Percentiles rank a stretch among this genome's conserved stretches.
Evolutionary conservation across 2,113 vertebrate species (phyloP).

Genomic region (Ahaetulla prasina): DNA sequence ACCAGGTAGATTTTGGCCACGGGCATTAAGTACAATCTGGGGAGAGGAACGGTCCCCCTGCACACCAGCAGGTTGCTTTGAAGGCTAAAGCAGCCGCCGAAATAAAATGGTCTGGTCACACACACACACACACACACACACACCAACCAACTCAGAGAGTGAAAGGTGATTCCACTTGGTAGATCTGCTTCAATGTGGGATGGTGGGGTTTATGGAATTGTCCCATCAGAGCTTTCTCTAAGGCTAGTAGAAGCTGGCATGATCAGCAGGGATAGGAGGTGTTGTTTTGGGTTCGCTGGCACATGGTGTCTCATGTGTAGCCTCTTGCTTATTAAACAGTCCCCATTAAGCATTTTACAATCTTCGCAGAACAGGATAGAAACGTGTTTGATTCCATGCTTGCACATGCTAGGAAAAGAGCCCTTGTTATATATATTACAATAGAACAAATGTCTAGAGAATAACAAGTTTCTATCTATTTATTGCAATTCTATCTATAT

Average conservation of each 20-base stretch:
- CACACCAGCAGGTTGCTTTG: neutral
- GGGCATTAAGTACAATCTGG: neutral
- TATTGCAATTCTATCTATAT: too few species aligned
- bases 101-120: neutral
- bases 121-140: too few species aligned
- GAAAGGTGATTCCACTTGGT: neutral
- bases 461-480: too few species aligned
- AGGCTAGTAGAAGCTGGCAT: neutral
- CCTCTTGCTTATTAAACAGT: neutral
- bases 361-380: fast-evolving
- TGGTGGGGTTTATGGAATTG: neutral
- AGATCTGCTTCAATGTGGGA: neutral
- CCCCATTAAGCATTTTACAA: neutral
- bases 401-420: neutral
- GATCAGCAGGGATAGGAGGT: neutral
- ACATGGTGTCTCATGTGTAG: neutral
- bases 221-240: neutral
- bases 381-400: neutral
- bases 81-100: neutral
- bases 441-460: too few species aligned
- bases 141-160: neutral
- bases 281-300: neutral
- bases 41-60: neutral
- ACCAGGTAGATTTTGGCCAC: neutral
- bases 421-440: too few species aligned